Evolutionary conservation across 2,888 invertebrate species (phyloP), one percentile per base, ranked within the genome.

Genomic region (Brassicogethes aeneus): DNA sequence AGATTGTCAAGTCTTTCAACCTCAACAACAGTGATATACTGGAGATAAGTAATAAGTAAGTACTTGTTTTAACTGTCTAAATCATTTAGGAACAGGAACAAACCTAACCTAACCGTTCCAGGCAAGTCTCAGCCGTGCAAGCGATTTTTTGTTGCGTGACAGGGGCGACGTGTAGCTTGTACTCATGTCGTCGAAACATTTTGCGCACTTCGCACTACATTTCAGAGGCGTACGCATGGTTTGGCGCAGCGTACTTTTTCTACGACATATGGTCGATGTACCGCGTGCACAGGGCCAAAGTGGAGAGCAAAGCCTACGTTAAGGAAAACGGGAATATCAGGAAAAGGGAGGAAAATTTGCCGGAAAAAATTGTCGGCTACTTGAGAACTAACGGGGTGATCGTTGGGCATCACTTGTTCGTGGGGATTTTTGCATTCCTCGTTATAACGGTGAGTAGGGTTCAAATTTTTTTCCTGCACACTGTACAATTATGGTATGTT

Each of bases 201-300:
- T 68, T 83, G 48, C 75, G 74, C 45, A 73, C 81, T 2, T 80
- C 80, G 1, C 83, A 84, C 67, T 81, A 77, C 60, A 75, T 82
- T 57, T 82, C 82, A 38, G 81, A 85, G 58, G 82, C 81, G 1
- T 85, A 85, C 64, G 83, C 82, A 0, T 85, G 84, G 83, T 84
- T 85, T 61, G 85, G 84, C 1, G 81, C 84, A 17, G 81, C 84
- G 0, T 84, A 84, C 66, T 84, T 84, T 66, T 79, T 84, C 70
- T 84, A 85, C 57, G 85, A 85, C 65, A 82, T 84, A 49, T 82
- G 84, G 80, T 82, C 82, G 14, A 85, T 85, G 85, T 85, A 84
- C 55, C 75, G 77, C 67, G 84, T 84, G 44, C 78, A 80, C 58
- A 54, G 50, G 35, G 47, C 53, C 14, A 53, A 57, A 42, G 43